Evolutionary conservation across 2,113 vertebrate genomes (phyloP), one percentile per base, ranked within the genome.

Genomic region (Heliornis fulica): DNA sequence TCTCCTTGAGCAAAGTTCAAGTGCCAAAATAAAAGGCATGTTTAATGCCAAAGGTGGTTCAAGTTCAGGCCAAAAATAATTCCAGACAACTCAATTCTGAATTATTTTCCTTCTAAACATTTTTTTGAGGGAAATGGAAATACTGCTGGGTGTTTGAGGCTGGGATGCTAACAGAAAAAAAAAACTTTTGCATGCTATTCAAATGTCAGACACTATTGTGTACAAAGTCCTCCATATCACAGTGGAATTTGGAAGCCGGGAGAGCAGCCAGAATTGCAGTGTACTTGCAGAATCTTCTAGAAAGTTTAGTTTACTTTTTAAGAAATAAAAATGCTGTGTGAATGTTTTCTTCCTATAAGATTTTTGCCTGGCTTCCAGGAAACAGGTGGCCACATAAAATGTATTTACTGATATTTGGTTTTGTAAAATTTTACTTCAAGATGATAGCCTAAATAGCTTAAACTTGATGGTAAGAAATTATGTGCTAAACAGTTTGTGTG

Each of bases 51-150:
- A 96, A 96, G 96, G 93, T 96, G 95, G 96, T 94, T 79, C 54
- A 78, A 92, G 92, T 95, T 95, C 80, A 96, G 69, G 92, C 93
- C 94, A 96, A 96, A 97, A 97, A 97, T 96, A 96, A 97, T 90
- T 92, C 90, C 83, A 92, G 94, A 96, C 93, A 92, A 87, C 90
- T 86, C 71, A 89, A 89, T 96, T 93, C 60, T 36, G 88, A 89
- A 92, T 92, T 87, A 57, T 95, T 96, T 95, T 89, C 61, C 79
- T 89, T 94, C 83, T 88, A 77, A 95, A 74, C 51, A 50, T 79
- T 81, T 85, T 92, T 93, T 91, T 17, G 21, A 20, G 21, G 54
- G 25, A 25, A 91, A 90, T 90, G 51, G 80, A 90, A 96, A 89
- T 87, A 63, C 38, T 78, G 76, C 10, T 0, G 13, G 23, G 70